A percentile compares a stretch with the other conserved stretches of the same genome.
phyloP scores from a whole-genome alignment of 2,797 vertebrate genomes.

The Muscicapa comitata region DNA sequence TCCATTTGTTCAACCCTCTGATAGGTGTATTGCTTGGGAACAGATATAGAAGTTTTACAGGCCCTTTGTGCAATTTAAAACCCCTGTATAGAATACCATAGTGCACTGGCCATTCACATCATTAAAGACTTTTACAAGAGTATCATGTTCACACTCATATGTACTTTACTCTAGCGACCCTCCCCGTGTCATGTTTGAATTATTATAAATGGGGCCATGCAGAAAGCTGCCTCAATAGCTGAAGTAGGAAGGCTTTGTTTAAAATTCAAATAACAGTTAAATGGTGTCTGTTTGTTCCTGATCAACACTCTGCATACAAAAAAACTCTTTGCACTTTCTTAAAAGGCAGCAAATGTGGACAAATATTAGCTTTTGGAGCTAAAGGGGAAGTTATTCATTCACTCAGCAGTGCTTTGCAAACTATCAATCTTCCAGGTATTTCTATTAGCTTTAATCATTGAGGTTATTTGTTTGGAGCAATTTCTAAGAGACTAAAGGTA shows the following conservation, averaged over 20 bases:
- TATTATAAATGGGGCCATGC: conserved; percentile 29
- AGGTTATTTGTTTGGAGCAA: conserved; percentile 82
- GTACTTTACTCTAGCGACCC: background rate
- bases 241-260: conserved; percentile 53
- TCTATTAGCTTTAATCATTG: conserved; percentile 82
- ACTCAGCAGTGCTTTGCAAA: conserved; percentile 74
- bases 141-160: conserved; percentile 35
- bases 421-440: conserved; percentile 79
- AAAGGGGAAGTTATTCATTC: conserved; percentile 82
- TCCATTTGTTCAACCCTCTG: conserved; percentile 44
- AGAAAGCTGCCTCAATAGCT: conserved; percentile 28
- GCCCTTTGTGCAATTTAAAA: conserved; percentile 59
- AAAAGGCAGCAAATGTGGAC: conserved; percentile 75
- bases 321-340: conserved; percentile 67
- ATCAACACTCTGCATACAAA: conserved; percentile 69
- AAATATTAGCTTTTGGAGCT: conserved; percentile 80
- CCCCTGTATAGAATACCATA: conserved; percentile 10
- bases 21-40: conserved; percentile 56
- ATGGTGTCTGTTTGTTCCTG: conserved; percentile 83
- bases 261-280: conserved; percentile 73
- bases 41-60: conserved; percentile 46
- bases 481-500: conserved; percentile 82
- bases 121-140: conserved; percentile 46
- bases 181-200: conserved; percentile 34
- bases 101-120: conserved; percentile 24